Evolutionary conservation across 1,140 invertebrate species (phyloP).

Genomic region (Asbolus verrucosus): DNA sequence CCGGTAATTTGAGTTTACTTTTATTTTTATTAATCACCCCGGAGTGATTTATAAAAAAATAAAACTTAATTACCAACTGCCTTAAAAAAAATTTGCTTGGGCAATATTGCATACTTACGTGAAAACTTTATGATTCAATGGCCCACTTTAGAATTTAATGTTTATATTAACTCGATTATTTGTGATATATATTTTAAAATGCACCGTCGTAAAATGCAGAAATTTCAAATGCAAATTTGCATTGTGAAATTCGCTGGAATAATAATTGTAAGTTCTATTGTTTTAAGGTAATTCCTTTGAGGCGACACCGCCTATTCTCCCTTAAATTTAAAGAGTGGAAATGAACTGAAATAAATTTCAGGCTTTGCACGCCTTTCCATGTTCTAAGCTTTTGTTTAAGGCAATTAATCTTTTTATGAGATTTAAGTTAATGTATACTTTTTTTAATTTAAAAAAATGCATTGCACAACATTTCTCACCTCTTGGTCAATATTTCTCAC

Average conservation of each 20-base stretch:
- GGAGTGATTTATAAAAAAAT: conserved; percentile 35
- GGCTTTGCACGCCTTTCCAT: conserved; percentile 50
- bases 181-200: conserved; percentile 7
- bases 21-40: conserved; percentile 33
- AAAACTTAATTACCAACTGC: conserved; percentile 11
- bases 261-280: conserved; percentile 49
- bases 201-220: conserved; percentile 18
- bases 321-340: conserved; percentile 50
- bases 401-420: conserved; percentile 51
- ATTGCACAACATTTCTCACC: background rate
- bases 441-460: conserved; percentile 18
- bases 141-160: background rate
- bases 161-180: conserved; percentile 9
- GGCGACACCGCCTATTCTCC: conserved; percentile 37
- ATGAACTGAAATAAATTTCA: conserved; percentile 51
- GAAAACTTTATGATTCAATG: background rate
- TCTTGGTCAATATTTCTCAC: too few relatives aligned
- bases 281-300: conserved; percentile 46
- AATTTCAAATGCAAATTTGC: conserved; percentile 45
- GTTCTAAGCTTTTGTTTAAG: conserved; percentile 49
- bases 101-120: too few relatives aligned
- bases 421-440: conserved; percentile 48
- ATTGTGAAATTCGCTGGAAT: conserved; percentile 39
- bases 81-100: too few relatives aligned
- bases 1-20: conserved; percentile 21